Evolutionary conservation across 2,888 invertebrate genomes (phyloP).

Genomic region (Mesorhabditis spiculigera): DNA sequence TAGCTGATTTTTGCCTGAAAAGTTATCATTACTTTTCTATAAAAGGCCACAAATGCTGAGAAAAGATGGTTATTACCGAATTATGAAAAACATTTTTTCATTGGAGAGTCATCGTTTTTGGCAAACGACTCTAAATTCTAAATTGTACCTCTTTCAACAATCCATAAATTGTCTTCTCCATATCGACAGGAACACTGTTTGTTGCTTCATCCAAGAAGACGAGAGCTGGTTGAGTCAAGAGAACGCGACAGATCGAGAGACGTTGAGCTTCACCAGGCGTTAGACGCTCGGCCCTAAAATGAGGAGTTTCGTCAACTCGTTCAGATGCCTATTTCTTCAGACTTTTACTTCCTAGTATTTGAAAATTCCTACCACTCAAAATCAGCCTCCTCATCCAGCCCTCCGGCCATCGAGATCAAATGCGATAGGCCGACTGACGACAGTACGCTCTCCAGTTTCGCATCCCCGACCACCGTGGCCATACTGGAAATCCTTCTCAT

Average conservation of each 20-base stretch:
- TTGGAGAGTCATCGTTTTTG: background rate
- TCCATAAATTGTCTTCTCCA: conserved; percentile 29
- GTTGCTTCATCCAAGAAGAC: conserved; percentile 89
- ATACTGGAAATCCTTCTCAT: conserved; percentile 4
- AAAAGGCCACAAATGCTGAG: too few species aligned
- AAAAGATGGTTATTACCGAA: too few species aligned
- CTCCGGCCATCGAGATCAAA: conserved; percentile 56
- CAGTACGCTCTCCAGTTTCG: conserved; percentile 46
- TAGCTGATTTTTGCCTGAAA: conserved; percentile 60
- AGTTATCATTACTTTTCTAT: background rate
- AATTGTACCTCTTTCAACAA: conserved; percentile 22
- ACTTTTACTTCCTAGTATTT: background rate
- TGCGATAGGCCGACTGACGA: conserved; percentile 52
- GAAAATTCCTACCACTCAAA: conserved; percentile 63
- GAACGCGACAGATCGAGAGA: conserved; percentile 87
- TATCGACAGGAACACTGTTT: conserved; percentile 68
- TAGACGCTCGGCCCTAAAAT: conserved; percentile 70
- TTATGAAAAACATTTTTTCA: too few species aligned
- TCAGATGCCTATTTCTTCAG: background rate
- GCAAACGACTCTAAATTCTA: conserved; percentile 1
- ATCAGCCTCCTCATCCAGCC: conserved; percentile 58
- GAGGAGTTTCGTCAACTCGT: background rate
- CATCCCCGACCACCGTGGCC: background rate
- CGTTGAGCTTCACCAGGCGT: conserved; percentile 95
- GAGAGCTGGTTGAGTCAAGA: conserved; percentile 73